Evolutionary conservation across 1,140 invertebrate species (phyloP).

Genomic region (Drosophila aff.): DNA sequence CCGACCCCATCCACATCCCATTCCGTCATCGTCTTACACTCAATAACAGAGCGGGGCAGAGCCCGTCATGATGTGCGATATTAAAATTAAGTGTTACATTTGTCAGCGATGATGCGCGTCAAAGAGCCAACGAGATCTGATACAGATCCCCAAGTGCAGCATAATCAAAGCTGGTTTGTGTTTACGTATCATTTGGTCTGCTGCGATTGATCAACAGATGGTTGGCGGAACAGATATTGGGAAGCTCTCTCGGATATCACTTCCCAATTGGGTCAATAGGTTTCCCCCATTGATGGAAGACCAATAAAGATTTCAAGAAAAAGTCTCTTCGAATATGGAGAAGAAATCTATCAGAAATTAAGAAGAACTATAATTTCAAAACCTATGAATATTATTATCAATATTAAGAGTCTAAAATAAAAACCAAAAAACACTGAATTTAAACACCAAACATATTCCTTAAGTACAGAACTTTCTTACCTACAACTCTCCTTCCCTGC

Average conservation of each 20-base stretch:
- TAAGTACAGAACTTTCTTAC: no score
- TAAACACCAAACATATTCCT: no score
- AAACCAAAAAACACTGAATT: no score
- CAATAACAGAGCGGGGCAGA: conserved; percentile 43
- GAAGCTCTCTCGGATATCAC: neutral
- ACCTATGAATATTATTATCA: neutral
- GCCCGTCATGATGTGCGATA: conserved; percentile 60
- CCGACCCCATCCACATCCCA: conserved; percentile 12
- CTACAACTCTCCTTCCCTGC: neutral
- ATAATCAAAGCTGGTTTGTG: conserved; percentile 20
- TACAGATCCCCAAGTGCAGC: conserved; percentile 18
- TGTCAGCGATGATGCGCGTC: conserved; percentile 66
- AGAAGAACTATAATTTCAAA: neutral
- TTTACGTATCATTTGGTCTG: conserved; percentile 27
- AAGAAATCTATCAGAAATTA: neutral
- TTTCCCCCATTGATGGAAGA: neutral
- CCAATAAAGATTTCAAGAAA: neutral
- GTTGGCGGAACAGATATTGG: neutral
- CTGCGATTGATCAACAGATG: conserved; percentile 40
- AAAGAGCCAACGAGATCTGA: conserved; percentile 62
- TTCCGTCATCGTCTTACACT: conserved; percentile 60
- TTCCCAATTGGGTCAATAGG: conserved; percentile 1
- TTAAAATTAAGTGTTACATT: conserved; percentile 66
- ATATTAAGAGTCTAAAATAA: neutral
- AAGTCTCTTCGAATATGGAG: neutral